These are phyloP conservation scores for Liodrosophila aerea DNA, from an alignment of 2,888 invertebrate species.

Conservation along the genomic window DNA sequence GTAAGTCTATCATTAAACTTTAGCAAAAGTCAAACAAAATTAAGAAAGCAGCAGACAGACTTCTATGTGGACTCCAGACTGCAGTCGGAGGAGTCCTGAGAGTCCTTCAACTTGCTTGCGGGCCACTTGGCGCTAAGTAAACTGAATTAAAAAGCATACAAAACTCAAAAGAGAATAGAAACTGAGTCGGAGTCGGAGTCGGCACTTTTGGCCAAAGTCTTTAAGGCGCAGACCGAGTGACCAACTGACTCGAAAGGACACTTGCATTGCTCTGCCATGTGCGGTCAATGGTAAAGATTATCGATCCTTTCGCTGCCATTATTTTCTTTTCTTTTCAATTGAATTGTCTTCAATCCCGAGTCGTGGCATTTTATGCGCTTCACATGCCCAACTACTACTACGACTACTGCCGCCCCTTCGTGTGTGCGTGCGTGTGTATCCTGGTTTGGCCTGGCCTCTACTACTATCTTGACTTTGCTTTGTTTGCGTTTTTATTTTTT, in stretches of 20 bases:
- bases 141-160: conserved; percentile 68
- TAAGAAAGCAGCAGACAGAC: conserved; percentile 49
- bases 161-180: background rate
- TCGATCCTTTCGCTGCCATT: conserved; percentile 56
- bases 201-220: conserved; percentile 18
- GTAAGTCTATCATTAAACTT: conserved; percentile 68
- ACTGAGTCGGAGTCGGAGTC: too few relatives aligned
- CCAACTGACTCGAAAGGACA: conserved; percentile 39
- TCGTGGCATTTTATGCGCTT: conserved; percentile 53
- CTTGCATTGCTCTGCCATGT: conserved; percentile 39
- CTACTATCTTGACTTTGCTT: conserved; percentile 64
- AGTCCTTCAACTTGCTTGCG: conserved; percentile 37
- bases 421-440: conserved; percentile 27
- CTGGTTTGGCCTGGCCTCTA: conserved; percentile 39
- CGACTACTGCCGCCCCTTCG: conserved; percentile 14
- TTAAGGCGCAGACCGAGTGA: conserved; percentile 44
- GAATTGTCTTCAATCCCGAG: conserved; percentile 75
- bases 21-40: conserved; percentile 71
- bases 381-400: conserved; percentile 16
- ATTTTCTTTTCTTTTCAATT: conserved; percentile 57
- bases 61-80: background rate
- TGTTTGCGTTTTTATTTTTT: conserved; percentile 62
- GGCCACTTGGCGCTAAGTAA: conserved; percentile 60
- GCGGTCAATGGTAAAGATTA: conserved; percentile 72
- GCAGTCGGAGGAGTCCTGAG: conserved; percentile 4